Percentiles rank a stretch among this genome's conserved stretches.
Conservation (phyloP, 2,113 vertebrate species). For the Gymnorhina tibicen region DNA sequence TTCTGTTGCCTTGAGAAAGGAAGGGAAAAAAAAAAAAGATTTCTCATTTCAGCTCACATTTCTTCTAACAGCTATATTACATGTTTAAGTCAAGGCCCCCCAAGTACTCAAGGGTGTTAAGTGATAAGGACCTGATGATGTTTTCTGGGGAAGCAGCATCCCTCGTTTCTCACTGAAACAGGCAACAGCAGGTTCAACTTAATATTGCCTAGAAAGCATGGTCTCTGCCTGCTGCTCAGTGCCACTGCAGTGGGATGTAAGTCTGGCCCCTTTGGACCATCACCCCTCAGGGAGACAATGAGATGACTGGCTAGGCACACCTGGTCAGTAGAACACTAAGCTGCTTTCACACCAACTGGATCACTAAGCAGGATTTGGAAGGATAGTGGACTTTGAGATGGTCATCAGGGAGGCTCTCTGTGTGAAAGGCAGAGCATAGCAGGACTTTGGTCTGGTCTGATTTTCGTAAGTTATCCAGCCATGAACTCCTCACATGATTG, state of each 20-base stretch:
- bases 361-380: neutral
- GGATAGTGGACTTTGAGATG: neutral
- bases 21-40: neutral
- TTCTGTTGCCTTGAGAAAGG: neutral
- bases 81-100: neutral
- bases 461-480: neutral
- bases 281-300: neutral
- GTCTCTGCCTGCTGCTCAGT: neutral
- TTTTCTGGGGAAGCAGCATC: neutral
- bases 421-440: neutral
- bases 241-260: neutral
- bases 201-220: neutral
- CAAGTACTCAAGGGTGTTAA: neutral
- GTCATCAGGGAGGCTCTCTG: neutral
- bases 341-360: neutral
- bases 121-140: neutral
- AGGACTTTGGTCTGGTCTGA: constrained; percentile 20
- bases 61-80: neutral
- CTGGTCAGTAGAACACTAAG: neutral
- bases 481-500: neutral
- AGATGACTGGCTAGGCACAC: neutral
- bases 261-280: neutral
- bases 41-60: neutral
- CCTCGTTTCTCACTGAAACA: neutral
- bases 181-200: neutral